Evolutionary conservation across 2,113 vertebrate genomes (phyloP), one percentile per base, ranked within the genome.

Genomic region (Drymodes brunneopygia): DNA sequence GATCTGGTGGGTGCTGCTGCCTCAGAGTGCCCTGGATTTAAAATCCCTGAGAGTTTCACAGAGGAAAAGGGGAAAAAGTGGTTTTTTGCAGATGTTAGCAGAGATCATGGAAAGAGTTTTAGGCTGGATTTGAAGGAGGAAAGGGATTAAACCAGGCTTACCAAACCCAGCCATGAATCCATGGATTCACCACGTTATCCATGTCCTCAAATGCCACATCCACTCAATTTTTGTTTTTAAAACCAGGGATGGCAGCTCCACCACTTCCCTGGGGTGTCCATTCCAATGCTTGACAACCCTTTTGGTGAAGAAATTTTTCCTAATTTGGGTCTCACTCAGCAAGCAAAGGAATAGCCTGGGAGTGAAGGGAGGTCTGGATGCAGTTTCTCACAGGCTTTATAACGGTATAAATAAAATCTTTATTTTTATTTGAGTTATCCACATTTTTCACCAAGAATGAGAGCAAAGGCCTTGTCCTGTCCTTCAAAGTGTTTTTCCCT

Each of bases 211-310:
- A 10, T 15, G 45, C 29, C 40, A 48, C 21, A 10, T 3, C 20
- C 31, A 40, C 20, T 23, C 0, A 14, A 12, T 13, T 61, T 35
- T 40, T 18, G 8, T 15, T n/a, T 47, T 27, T 10, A 13, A 40
- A 17, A 27, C 7, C n/a, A 67, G 20, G 15, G 7, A 3, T 28
- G 8, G 23, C 0, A 2, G 9, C 10, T 25, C 8, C 12, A 38
- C 7, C 18, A 12, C 11, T 51, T 33, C 10, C 36, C 47, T 40
- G n/a, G 20, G 11, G 3, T 74, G 69, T 13, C n/a, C 18, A 28
- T 53, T 25, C 38, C 25, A 35, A 4, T 9, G 13, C 5, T 8
- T 40, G 24, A 18, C 20, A n/a, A 22, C 6, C 6, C 4, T 16
- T 38, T 15, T 22, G 50, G 5, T 35, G 47, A 36, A 23, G 21